A percentile compares a stretch with the other conserved stretches of the same genome.
phyloP scores from a whole-genome alignment of 2,113 vertebrate genomes.

The Origma solitaria region DNA sequence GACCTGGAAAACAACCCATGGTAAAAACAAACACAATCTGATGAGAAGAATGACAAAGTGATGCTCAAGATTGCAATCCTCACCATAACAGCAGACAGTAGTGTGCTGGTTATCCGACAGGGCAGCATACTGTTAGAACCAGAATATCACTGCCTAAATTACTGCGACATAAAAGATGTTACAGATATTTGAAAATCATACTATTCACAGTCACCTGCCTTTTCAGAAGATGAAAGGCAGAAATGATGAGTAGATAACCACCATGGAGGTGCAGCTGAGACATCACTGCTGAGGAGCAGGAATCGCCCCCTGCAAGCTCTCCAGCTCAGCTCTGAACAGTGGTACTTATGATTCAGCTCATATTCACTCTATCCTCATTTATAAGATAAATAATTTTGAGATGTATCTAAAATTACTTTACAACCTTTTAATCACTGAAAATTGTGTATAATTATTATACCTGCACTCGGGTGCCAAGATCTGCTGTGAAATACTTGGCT shows the following conservation, averaged over 20 bases:
- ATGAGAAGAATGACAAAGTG: background rate
- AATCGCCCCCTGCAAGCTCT: background rate
- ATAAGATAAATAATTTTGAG: constrained; percentile 76
- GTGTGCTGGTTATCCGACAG: background rate
- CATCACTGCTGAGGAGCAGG: background rate
- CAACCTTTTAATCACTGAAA: constrained; percentile 79
- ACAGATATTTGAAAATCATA: background rate
- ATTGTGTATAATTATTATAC: constrained; percentile 77
- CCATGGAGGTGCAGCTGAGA: background rate
- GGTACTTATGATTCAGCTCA: constrained; percentile 35
- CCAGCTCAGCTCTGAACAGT: background rate
- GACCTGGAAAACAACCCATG: background rate
- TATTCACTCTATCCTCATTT: constrained; percentile 67
- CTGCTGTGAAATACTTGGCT: constrained; percentile 70
- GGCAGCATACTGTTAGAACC: background rate
- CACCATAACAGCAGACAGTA: background rate
- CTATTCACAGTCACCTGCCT: background rate
- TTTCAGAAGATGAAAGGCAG: background rate
- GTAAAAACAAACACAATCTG: background rate
- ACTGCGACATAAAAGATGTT: background rate
- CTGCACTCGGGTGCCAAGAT: constrained; percentile 72
- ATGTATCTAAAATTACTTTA: constrained; percentile 77
- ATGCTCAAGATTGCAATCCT: background rate
- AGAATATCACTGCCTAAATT: background rate
- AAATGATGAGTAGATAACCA: background rate